Conservation (phyloP, 2,113 vertebrate genomes). For the Lanius collurio region DNA sequence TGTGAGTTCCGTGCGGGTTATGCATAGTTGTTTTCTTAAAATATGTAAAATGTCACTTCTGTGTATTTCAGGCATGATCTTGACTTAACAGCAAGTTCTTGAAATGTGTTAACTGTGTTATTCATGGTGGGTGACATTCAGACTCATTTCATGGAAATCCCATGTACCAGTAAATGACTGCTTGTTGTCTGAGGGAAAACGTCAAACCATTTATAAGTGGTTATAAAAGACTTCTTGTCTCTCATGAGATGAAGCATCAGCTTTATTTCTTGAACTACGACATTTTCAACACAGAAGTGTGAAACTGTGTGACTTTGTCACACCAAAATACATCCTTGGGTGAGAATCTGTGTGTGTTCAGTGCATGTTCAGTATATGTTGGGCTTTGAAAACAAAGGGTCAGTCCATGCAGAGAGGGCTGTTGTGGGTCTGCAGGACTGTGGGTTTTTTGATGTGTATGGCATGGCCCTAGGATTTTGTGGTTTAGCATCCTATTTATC, state of each 20-base stretch:
- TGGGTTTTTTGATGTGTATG: neutral
- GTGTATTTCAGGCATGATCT: neutral
- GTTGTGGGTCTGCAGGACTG: neutral
- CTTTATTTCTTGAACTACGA: neutral
- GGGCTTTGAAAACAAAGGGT: neutral
- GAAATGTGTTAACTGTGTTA: constrained; percentile 18
- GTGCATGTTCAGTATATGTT: neutral
- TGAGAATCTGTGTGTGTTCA: neutral
- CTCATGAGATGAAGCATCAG: neutral
- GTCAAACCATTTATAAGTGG: neutral
- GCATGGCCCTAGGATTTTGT: neutral
- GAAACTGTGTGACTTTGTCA: neutral
- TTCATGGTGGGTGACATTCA: neutral
- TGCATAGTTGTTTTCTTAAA: neutral
- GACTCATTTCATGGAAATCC: constrained; percentile 8
- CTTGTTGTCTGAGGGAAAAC: neutral
- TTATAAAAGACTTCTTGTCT: constrained; percentile 36
- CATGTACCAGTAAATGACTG: neutral
- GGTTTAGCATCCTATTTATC: neutral
- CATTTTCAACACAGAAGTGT: neutral
- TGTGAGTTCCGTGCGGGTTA: neutral
- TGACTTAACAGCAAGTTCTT: constrained; percentile 33
- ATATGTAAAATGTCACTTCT: neutral
- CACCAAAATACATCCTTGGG: neutral
- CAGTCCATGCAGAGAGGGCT: neutral